Evolutionary conservation across 1,140 invertebrate genomes (phyloP).

Genomic region (Bombus consobrinus): DNA sequence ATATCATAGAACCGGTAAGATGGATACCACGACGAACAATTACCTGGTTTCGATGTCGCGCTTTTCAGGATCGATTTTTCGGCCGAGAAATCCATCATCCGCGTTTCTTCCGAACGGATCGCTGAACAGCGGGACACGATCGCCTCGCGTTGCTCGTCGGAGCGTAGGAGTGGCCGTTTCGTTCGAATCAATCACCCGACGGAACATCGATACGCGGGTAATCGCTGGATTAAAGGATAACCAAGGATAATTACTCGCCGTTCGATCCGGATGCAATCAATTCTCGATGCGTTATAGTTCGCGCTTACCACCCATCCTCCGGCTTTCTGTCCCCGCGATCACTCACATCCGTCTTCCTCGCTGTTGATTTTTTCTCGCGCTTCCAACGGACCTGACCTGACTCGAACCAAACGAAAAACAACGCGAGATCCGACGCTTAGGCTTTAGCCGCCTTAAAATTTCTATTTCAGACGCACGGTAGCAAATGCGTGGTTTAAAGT

Average conservation of each 20-base stretch:
- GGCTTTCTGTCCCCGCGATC: conserved; percentile 36
- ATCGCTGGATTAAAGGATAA: conserved; percentile 71
- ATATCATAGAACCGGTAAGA: too few relatives aligned
- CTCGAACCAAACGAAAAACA: not conserved
- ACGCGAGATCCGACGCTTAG: too few relatives aligned
- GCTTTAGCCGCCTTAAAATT: too few relatives aligned
- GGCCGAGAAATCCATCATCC: conserved; percentile 41
- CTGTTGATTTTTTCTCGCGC: not conserved
- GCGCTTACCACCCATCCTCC: conserved; percentile 1
- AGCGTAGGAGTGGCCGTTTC: conserved; percentile 59
- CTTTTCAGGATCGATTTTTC: not conserved
- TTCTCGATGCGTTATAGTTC: conserved; percentile 62
- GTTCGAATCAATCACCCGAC: conserved; percentile 68
- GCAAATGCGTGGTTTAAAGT: not conserved
- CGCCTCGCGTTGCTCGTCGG: conserved; percentile 3
- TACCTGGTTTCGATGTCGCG: too few relatives aligned
- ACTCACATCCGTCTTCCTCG: conserved; percentile 25
- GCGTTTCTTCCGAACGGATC: conserved; percentile 37
- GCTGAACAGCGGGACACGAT: conserved; percentile 22
- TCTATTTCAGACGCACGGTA: too few relatives aligned
- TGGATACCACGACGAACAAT: not conserved
- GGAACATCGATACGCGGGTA: conserved; percentile 65
- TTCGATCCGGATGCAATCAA: conserved; percentile 70
- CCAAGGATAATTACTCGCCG: conserved; percentile 68
- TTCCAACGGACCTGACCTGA: not conserved